Conservation (phyloP, 2,797 vertebrate genomes). For the Sitta carolinensis region DNA sequence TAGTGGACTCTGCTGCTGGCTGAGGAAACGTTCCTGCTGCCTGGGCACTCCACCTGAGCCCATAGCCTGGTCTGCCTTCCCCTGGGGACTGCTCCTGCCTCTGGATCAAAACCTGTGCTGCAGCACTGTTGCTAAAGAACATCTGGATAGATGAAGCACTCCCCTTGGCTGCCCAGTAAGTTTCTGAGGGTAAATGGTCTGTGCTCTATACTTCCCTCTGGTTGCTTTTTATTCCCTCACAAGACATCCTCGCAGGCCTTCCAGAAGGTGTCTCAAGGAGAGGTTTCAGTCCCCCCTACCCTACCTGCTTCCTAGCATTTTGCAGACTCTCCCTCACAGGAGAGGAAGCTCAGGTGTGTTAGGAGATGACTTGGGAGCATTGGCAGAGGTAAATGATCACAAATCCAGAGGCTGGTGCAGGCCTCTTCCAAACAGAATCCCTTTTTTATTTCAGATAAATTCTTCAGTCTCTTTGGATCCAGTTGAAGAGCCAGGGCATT, state of each 20-base stretch:
- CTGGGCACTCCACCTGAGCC: not conserved
- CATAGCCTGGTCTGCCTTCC: not conserved
- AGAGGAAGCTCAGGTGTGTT: not conserved
- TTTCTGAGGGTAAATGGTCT: not conserved
- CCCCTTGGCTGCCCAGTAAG: not conserved
- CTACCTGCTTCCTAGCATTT: not conserved
- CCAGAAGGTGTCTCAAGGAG: not conserved
- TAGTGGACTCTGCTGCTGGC: not conserved
- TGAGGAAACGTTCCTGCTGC: not conserved
- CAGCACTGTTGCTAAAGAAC: not conserved
- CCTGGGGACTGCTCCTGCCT: not conserved
- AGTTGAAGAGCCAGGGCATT: not conserved
- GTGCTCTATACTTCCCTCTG: not conserved
- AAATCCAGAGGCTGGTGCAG: not conserved
- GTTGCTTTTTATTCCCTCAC: not conserved
- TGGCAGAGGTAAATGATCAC: not conserved
- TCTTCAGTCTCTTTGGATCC: not conserved
- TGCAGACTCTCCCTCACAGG: not conserved
- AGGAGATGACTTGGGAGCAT: not conserved
- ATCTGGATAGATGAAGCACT: not conserved
- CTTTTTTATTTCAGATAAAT: not conserved
- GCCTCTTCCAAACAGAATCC: not conserved
- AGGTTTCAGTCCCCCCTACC: not conserved
- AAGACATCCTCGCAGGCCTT: accelerated
- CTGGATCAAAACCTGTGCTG: not conserved